Evolutionary conservation across 2,797 vertebrate genomes (phyloP), one percentile per base, ranked within the genome.

Genomic region (Thripadectes ignobilis): DNA sequence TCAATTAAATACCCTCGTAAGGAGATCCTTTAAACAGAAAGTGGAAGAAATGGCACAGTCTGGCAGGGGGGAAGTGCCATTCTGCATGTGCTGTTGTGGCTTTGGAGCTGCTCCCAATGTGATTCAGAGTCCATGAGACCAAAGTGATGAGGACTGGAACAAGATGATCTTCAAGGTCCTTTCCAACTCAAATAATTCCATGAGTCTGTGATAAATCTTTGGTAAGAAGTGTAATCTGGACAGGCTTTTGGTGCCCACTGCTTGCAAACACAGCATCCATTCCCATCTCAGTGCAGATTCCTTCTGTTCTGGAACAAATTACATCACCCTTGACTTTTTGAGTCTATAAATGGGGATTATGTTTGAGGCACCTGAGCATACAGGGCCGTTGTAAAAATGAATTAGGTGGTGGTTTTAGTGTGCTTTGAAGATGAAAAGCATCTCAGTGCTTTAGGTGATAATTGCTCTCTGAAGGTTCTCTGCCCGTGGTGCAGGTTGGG

Each of bases 381-480:
- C 26, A 13, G 87, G 58, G 87, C 72, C 79, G 87, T 45, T 55
- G 80, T 48, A 58, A 45, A 76, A 73, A 74, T 45, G 72, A 78
- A 90, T 90, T 61, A 52, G 54, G 45, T 29, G 54, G 85, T 72
- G 73, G 36, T 29, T 57, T 74, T 39, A 9, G n/a, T 10, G 48
- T 22, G 43, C 90, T 95, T 92, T 91, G 93, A 93, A 91, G 93
- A 94, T 89, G 80, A 93, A 86, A 95, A 94, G 81, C 63, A 3
- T 30, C 1, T 2, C 61, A 14, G 51, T n/a, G 16, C 34, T 46
- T n/a, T 2, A 24, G 51, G 18, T 49, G 68, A 12, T 55, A 27
- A 58, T 54, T 65, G 4, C 65, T 36, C 68, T 57, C 69, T 3
- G 27, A 58, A 66, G 51, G 63, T 41, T 43, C 39, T 62, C 45